Conservation (phyloP, 2,113 vertebrate species). For the Macrotis lagotis region DNA sequence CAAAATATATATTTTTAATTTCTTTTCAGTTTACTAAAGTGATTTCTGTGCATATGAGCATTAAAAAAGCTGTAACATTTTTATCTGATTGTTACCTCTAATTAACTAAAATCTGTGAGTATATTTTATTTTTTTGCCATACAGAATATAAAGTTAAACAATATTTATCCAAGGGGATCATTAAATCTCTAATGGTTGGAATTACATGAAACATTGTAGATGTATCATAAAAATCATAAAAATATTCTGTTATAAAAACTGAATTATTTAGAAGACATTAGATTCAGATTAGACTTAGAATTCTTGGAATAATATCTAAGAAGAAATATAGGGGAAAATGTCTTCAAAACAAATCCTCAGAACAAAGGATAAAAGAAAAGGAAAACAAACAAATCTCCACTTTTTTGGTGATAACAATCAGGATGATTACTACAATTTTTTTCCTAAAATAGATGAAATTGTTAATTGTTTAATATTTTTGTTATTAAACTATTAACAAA, state of each 20-base stretch:
- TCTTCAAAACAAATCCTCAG: conserved; percentile 35
- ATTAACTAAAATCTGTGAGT: too few species aligned
- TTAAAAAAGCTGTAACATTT: conserved; percentile 13
- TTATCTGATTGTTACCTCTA: too few species aligned
- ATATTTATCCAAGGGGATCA: background rate
- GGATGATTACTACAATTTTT: too few species aligned
- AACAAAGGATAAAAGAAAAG: conserved; percentile 20
- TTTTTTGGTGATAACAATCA: background rate
- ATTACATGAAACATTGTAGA: conserved; percentile 13
- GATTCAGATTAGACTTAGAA: conserved; percentile 35
- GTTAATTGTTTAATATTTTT: background rate
- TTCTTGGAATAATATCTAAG: conserved; percentile 7
- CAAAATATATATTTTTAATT: too few species aligned
- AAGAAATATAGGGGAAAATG: too few species aligned
- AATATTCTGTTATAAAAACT: conserved; percentile 27
- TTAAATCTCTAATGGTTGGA: background rate
- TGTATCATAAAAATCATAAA: background rate
- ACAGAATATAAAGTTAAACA: background rate
- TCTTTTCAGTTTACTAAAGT: conserved; percentile 22
- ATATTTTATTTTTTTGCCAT: background rate
- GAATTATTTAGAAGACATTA: conserved; percentile 39
- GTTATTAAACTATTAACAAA: background rate
- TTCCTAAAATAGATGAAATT: background rate
- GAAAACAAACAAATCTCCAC: background rate
- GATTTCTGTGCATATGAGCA: background rate